Base-by-base conservation (phyloP, 2,888 invertebrate species). In the Timandra comae region DNA sequence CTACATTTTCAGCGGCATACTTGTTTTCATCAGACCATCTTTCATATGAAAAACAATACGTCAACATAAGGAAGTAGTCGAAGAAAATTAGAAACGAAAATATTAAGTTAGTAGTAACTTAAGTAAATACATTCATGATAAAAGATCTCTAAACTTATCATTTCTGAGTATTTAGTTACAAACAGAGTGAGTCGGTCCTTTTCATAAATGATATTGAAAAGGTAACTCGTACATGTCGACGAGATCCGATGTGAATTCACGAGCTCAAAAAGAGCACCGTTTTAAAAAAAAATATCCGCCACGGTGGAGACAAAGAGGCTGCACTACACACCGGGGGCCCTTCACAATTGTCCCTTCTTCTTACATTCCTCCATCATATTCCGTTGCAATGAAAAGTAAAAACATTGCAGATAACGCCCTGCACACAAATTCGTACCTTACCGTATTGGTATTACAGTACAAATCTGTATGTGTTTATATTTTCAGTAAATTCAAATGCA, bases 351-450 rank as follows among this genome's bases (percentile, higher is more conserved):
- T 82, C 78, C 71, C 78, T 71, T 75, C 78, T 74, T 80, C 79
- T 84, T 76, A 78, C 73, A 82, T 80, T 80, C 75, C 77, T 79
- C 73, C 80, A 78, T 81, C 82, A 82, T 80, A 81, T 82, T 80
- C 75, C 62, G 65, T 64, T 64, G 78, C 77, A 77, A 81, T 78
- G 78, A 78, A 80, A 80, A 79, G 71, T 74, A 78, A 80, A 81
- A 81, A 81, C 75, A 79, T 67, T 75, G 69, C 73, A 66, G 67
- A 58, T 50, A 54, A 46, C 35, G 7, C 2, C 1, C 6, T 19
- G 6, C 41, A 35, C 1, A 0, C 33, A 0, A 56, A 46, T 43
- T 9, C 24, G 25, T 34, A 12, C 51, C 27, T 9, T 45, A 35
- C 13, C 1, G 0, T 12, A 5, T 2, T 3, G 0, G 7, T 0